Conservation (phyloP, 2,797 vertebrate species). For the Chromobotia macracanthus region DNA sequence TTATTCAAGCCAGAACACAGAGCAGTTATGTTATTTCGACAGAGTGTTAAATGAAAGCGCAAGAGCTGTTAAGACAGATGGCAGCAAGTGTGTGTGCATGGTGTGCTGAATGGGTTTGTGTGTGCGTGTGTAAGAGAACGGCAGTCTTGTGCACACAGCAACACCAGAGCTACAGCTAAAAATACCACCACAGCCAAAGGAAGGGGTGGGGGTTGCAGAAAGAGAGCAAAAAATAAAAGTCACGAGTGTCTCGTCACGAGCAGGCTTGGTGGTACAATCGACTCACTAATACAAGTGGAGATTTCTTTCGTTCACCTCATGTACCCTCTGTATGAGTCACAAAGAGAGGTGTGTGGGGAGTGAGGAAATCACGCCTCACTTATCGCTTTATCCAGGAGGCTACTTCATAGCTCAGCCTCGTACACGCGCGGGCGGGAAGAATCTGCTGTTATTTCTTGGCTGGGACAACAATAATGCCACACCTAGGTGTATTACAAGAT, state of each 20-base stretch:
- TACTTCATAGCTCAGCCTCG: conserved; percentile 7
- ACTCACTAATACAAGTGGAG: conserved; percentile 35
- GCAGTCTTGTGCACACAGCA: conserved; percentile 71
- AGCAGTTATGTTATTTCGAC: neutral
- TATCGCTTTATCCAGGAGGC: neutral
- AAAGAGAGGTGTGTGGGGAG: conserved; percentile 12
- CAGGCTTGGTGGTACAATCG: neutral
- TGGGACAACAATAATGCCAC: neutral
- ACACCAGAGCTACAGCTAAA: conserved; percentile 76
- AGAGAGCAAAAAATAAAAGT: conserved; percentile 49
- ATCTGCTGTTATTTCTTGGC: conserved; percentile 10
- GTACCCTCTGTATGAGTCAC: conserved; percentile 50
- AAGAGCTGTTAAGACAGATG: conserved; percentile 53
- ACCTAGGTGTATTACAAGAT: neutral
- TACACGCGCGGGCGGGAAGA: conserved; percentile 1
- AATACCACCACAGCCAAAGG: conserved; percentile 70
- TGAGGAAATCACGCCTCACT: conserved; percentile 27
- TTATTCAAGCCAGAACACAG: neutral
- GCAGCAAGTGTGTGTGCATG: conserved; percentile 37
- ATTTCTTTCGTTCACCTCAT: neutral
- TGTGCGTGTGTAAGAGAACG: conserved; percentile 39
- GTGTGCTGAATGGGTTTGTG: neutral
- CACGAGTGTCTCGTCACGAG: conserved; percentile 23
- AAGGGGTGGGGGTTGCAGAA: conserved; percentile 51
- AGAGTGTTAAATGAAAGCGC: neutral